Base-by-base conservation (phyloP, 2,888 invertebrate species). In the Yponomeuta malinellus region DNA sequence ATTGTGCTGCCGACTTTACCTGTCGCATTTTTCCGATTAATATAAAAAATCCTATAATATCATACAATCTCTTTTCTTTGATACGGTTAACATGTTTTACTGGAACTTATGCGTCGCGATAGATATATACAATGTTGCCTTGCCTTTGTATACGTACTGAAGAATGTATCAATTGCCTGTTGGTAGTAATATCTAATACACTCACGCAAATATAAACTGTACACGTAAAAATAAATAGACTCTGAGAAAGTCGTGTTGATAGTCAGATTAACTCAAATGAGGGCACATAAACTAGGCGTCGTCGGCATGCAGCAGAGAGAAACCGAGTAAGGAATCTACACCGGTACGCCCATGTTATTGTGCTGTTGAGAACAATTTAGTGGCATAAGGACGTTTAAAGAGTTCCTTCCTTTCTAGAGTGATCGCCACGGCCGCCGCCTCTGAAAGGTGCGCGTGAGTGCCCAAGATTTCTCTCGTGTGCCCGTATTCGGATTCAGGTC, bases 401-500 rank as follows among this genome's bases (percentile, higher is more conserved):
- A 48, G 68, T 68, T 68, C 52, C 68, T 68, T 68, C 31, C 68
- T 68, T 68, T 68, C 48, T 68, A 68, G 68, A 37, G 68, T 23
- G 48, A 10, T 10, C 48, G 48, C 37, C 66, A 12, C 66, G 1
- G 67, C 8, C 6, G 43, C 48, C 23, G 43, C 15, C 43, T 37
- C 43, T 23, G 68, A 43, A 23, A 23, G 68, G 68, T 43, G 43
- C 23, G 79, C 79, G 76, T 77, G 76, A 77, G 78, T 75, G 78
- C 79, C 78, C 78, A 76, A 87, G 87, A 89, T 90, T 90, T 90
- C 90, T 89, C 90, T 90, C 81, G 82, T 81, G 84, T 83, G 82
- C 82, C 88, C 88, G 87, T 90, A 88, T 88, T 88, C 75, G 84
- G 85, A 90, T 89, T 88, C 85, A 86, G 90, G 90, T 85, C 90